Evolutionary conservation across 2,888 invertebrate genomes (phyloP).

Genomic region (Homarus gammarus): DNA sequence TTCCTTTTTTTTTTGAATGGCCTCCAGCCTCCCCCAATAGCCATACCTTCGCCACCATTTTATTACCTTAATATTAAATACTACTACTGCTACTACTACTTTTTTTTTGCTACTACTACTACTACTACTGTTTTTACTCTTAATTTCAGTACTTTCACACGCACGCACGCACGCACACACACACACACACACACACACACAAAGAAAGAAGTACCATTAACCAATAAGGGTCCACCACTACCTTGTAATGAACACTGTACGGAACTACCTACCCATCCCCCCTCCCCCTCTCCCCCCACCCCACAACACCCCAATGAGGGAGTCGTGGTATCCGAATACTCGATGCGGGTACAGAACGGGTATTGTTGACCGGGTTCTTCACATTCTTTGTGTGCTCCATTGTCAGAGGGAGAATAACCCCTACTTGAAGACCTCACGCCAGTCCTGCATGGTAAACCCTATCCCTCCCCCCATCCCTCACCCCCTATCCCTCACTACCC

Average conservation of each 20-base stretch:
- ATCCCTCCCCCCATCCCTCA: background rate
- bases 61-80: too few species aligned
- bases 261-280: background rate
- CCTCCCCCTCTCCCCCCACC: background rate
- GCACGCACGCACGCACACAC: too few species aligned
- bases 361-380: conserved; percentile 42
- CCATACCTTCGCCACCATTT: too few species aligned
- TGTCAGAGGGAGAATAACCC: conserved; percentile 16
- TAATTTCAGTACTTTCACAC: too few species aligned
- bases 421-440: conserved; percentile 33
- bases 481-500: background rate
- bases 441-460: background rate
- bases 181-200: too few species aligned
- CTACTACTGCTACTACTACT: too few species aligned
- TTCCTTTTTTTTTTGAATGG: too few species aligned
- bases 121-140: too few species aligned
- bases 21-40: too few species aligned
- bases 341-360: conserved; percentile 47
- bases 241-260: background rate
- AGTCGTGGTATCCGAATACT: conserved; percentile 31
- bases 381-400: conserved; percentile 33
- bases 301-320: background rate
- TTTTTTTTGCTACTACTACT: too few species aligned
- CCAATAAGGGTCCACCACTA: background rate
- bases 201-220: too few species aligned